These are phyloP conservation scores for Seladonia tumulorum DNA, from an alignment of 2,888 invertebrate species.

Conservation along the genomic window DNA sequence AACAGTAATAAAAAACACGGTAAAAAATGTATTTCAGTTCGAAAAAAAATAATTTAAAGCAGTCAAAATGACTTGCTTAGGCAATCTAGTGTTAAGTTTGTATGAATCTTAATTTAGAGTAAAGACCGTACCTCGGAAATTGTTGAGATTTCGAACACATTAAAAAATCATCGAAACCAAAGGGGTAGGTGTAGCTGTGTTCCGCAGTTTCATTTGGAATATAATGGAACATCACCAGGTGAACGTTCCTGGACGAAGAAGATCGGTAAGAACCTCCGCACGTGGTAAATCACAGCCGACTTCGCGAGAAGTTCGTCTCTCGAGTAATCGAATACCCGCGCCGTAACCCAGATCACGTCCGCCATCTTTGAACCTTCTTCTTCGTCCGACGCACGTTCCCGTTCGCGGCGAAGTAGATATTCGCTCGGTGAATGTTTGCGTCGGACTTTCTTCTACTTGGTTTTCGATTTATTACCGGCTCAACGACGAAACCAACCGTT, in stretches of 20 bases:
- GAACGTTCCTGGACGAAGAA: background rate
- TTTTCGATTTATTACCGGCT: background rate
- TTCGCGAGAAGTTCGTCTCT: background rate
- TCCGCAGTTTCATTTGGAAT: too few species aligned
- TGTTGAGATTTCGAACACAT: too few species aligned
- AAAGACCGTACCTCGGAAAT: too few species aligned
- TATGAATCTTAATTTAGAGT: too few species aligned
- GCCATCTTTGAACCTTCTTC: background rate
- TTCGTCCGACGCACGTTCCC: background rate
- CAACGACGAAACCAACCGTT: background rate
- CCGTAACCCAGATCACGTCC: conserved; percentile 11
- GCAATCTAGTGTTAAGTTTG: too few species aligned
- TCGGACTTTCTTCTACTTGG: background rate
- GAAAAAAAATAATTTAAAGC: too few species aligned
- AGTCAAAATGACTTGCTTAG: too few species aligned
- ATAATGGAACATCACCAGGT: background rate
- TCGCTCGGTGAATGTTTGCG: background rate
- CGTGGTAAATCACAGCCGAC: background rate
- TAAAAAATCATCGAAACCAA: too few species aligned
- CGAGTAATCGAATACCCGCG: background rate
- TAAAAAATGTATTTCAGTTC: too few species aligned
- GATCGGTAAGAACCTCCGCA: background rate
- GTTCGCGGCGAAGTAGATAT: background rate
- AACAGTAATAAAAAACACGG: too few species aligned
- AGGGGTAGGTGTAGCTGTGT: too few species aligned